A percentile compares a stretch with the other conserved stretches of the same genome.
Evolutionary conservation across 2,888 invertebrate genomes (phyloP).

Genomic region (Gastracanthus pulcherrimus): DNA sequence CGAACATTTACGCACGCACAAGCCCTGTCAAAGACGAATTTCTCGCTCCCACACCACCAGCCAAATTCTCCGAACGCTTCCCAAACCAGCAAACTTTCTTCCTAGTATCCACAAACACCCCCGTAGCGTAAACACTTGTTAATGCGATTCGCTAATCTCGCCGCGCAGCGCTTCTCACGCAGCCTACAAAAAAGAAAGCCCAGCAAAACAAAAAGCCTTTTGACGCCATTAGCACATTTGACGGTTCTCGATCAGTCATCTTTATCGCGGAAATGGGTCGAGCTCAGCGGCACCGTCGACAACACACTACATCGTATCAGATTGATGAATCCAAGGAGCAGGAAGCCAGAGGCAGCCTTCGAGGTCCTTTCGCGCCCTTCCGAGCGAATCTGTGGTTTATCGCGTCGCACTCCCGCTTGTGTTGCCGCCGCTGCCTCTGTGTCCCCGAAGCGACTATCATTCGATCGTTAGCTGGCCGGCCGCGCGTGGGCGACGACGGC

Average conservation of each 20-base stretch:
- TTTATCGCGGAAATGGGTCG: constrained; percentile 62
- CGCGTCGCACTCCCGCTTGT: background rate
- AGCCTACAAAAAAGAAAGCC: background rate
- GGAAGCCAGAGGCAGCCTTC: background rate
- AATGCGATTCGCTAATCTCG: constrained; percentile 18
- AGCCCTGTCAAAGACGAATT: background rate
- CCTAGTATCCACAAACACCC: background rate
- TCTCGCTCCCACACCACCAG: no score
- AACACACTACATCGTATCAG: background rate
- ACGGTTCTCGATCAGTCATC: constrained; percentile 70
- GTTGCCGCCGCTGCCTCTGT: no score
- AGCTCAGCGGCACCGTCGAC: constrained; percentile 49
- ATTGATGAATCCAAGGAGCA: constrained; percentile 59
- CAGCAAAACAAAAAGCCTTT: constrained; percentile 9
- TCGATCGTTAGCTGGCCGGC: constrained; percentile 12
- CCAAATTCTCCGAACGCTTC: no score
- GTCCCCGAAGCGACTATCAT: constrained; percentile 18
- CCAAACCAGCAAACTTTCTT: background rate
- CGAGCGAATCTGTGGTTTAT: constrained; percentile 32
- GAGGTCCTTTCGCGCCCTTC: constrained; percentile 7
- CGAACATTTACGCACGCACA: background rate
- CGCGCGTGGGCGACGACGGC: background rate
- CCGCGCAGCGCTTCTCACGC: background rate
- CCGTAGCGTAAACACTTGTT: constrained; percentile 11
- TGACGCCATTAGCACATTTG: constrained; percentile 67